Conservation (phyloP, 2,888 invertebrate genomes). For the Caenorhabditis drosophilae region DNA sequence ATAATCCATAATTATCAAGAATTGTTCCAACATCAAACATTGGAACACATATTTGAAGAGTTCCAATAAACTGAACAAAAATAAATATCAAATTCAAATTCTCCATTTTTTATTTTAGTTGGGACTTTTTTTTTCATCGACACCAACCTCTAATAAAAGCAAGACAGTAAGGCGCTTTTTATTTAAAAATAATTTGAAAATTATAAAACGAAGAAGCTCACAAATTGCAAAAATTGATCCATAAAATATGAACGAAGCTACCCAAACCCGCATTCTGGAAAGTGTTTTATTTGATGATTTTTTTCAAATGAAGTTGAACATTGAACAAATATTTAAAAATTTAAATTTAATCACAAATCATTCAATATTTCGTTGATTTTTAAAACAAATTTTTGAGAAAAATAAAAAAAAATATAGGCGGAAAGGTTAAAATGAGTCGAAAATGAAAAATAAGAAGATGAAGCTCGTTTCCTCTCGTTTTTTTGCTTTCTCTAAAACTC, state of each 20-base stretch:
- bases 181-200: constrained; percentile 31
- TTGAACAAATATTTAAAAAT: no score
- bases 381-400: no score
- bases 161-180: constrained; percentile 37
- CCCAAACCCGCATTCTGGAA: constrained; percentile 46
- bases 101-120: no score
- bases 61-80: constrained; percentile 64
- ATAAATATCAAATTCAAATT: neutral
- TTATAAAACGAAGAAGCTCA: constrained; percentile 54
- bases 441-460: no score
- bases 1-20: constrained; percentile 64
- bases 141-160: constrained; percentile 43
- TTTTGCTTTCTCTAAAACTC: no score
- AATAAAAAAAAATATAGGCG: no score
- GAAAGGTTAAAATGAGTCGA: no score
- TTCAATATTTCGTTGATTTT: no score
- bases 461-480: no score
- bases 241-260: constrained; percentile 65
- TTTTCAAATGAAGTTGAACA: no score
- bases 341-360: no score
- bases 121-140: no score
- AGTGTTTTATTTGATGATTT: neutral
- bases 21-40: constrained; percentile 69
- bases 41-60: constrained; percentile 67
- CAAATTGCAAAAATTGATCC: constrained; percentile 53